Evolutionary conservation across 2,888 invertebrate species (phyloP).

Genomic region (Acleris literana): DNA sequence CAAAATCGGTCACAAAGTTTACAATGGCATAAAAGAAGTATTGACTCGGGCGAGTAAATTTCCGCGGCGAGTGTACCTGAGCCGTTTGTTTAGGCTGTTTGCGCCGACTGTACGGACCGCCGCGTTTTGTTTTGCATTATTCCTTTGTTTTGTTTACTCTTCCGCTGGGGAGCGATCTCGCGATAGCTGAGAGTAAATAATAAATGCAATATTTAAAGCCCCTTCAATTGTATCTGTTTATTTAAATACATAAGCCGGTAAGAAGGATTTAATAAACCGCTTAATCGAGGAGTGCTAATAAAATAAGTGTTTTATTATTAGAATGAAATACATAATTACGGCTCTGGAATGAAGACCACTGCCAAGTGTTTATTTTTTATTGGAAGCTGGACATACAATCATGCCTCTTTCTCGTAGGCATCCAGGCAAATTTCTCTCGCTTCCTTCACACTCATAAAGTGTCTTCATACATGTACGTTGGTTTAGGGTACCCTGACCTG

Average conservation of each 20-base stretch:
- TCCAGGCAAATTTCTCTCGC: no score
- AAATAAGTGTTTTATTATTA: background rate
- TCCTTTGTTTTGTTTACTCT: conserved; percentile 16
- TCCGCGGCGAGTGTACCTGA: conserved; percentile 22
- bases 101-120: conserved; percentile 24
- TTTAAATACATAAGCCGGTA: background rate
- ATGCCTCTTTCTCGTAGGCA: no score
- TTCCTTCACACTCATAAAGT: no score
- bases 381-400: no score
- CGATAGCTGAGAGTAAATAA: conserved; percentile 23
- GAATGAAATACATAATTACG: background rate
- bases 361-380: no score
- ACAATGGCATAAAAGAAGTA: conserved; percentile 27
- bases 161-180: conserved; percentile 3
- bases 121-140: conserved; percentile 34
- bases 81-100: conserved; percentile 35
- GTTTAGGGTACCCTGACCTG: no score
- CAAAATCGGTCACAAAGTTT: conserved; percentile 28
- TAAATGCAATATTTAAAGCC: conserved; percentile 16
- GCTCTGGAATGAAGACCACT: no score
- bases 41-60: conserved; percentile 26
- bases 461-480: no score
- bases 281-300: background rate
- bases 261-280: background rate
- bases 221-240: background rate